Percentiles rank a stretch among this genome's conserved stretches.
Evolutionary conservation across 2,113 vertebrate species (phyloP).

Genomic region (Phasianus colchicus): DNA sequence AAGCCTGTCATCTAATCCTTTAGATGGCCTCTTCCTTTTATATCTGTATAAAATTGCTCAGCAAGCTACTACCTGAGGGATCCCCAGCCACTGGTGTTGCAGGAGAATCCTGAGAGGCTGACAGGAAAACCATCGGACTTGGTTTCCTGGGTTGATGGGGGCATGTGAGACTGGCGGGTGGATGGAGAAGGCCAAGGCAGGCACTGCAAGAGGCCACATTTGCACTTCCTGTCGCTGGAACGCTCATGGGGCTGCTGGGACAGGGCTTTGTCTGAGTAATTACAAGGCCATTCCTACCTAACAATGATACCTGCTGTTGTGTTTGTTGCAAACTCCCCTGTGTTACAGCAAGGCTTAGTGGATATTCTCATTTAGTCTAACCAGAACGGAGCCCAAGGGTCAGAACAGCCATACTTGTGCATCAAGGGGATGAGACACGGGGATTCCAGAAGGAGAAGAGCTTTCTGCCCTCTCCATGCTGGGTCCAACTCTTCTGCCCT

Average conservation of each 20-base stretch:
- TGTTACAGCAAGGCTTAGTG: background rate
- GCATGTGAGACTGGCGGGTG: background rate
- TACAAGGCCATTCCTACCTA: slow-evolving; percentile 21
- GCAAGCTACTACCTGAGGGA: background rate
- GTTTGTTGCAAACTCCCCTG: slow-evolving; percentile 39
- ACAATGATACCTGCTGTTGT: background rate
- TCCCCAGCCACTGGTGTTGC: background rate
- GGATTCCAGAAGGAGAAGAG: background rate
- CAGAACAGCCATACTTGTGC: slow-evolving; percentile 8
- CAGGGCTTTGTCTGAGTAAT: background rate
- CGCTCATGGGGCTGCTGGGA: background rate
- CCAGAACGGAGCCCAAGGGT: slow-evolving; percentile 24
- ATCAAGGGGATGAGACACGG: background rate
- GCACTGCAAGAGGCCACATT: background rate
- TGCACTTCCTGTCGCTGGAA: rapidly evolving
- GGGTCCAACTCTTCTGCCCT: background rate
- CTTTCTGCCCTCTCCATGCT: background rate
- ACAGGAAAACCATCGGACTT: background rate
- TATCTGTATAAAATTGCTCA: background rate
- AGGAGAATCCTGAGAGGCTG: background rate
- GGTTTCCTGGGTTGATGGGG: background rate
- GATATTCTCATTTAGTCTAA: background rate
- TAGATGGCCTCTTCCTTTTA: background rate
- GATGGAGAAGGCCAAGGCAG: rapidly evolving
- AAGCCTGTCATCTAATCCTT: background rate